These are phyloP conservation scores for Poliocrania exsul DNA, from an alignment of 2,797 vertebrate genomes.

Conservation along the genomic window DNA sequence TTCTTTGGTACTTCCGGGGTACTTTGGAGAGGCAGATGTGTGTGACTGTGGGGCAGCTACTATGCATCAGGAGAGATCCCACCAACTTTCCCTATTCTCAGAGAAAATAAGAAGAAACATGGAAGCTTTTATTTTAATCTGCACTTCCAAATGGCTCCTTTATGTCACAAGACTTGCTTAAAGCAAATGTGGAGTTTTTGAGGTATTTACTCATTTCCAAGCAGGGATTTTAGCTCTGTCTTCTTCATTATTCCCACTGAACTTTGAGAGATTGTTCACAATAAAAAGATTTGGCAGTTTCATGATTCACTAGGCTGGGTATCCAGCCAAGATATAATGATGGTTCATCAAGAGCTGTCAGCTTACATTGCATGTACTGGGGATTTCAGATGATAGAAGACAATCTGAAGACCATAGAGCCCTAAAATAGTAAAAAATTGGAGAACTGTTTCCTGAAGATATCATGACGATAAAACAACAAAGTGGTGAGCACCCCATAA, in stretches of 20 bases:
- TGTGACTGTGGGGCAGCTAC: not conserved
- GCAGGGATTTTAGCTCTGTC: not conserved
- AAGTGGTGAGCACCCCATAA: not conserved
- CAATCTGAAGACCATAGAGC: not conserved
- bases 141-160: not conserved
- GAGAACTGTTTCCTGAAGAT: not conserved
- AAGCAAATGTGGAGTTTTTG: not conserved
- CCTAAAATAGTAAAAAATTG: not conserved
- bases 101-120: not conserved
- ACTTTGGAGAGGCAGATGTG: not conserved
- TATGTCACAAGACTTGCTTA: not conserved
- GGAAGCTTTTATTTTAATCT: not conserved
- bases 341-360: slow-evolving; percentile 53
- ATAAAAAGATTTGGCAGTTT: slow-evolving; percentile 58
- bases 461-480: rapidly evolving
- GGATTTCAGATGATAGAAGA: slow-evolving; percentile 7
- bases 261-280: slow-evolving; percentile 18
- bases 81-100: not conserved
- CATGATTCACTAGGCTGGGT: slow-evolving; percentile 43
- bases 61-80: not conserved
- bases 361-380: not conserved
- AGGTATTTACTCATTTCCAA: not conserved
- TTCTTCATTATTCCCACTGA: slow-evolving; percentile 27
- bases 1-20: not conserved
- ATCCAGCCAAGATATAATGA: slow-evolving; percentile 58